These are phyloP conservation scores for Oreotragus oreotragus DNA, from an alignment of 2,113 vertebrate species.

Conservation along the genomic window DNA sequence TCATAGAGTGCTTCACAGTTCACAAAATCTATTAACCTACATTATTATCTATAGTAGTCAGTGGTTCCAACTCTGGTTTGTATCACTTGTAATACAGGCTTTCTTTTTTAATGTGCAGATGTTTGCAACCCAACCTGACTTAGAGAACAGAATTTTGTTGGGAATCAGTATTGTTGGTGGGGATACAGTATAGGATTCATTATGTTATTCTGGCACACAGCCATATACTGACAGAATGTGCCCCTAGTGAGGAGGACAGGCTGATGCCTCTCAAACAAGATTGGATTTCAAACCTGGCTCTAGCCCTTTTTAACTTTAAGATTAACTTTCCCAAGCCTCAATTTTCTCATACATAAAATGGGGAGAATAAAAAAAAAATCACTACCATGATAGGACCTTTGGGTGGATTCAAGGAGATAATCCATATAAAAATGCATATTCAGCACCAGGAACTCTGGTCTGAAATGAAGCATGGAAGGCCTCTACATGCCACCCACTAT, in stretches of 20 bases:
- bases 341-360: background rate
- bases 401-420: background rate
- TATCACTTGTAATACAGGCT: background rate
- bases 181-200: background rate
- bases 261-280: background rate
- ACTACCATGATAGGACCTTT: background rate
- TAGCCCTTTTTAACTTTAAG: background rate
- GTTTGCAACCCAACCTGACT: background rate
- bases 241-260: background rate
- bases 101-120: background rate
- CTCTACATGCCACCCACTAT: background rate
- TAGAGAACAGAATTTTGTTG: background rate
- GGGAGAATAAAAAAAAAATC: background rate
- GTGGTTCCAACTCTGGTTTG: background rate
- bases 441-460: background rate
- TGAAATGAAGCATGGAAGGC: background rate
- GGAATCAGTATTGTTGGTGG: background rate
- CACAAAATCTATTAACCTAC: slow-evolving; percentile 5
- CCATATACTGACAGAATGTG: background rate
- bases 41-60: background rate
- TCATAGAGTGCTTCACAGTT: background rate
- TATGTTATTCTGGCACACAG: background rate
- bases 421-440: background rate
- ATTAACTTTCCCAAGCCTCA: background rate
- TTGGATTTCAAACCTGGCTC: background rate